A percentile compares a stretch with the other conserved stretches of the same genome.
Evolutionary conservation across 2,888 invertebrate species (phyloP).

Genomic region (Dromius quadrimaculatus): DNA sequence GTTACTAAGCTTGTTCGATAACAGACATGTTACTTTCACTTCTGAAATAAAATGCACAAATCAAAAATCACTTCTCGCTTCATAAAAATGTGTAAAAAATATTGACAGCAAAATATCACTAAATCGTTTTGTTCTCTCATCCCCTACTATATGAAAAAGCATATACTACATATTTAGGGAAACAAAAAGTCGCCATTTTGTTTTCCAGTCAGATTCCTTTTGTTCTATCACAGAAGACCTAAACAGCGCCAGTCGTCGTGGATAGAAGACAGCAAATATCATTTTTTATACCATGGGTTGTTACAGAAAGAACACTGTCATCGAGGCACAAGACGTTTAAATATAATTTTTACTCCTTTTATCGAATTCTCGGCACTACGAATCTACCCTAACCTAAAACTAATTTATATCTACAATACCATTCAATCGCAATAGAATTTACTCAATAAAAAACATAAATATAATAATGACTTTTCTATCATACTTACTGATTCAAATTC

Average conservation of each 20-base stretch:
- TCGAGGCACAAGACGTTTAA: conserved; percentile 49
- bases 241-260: conserved; percentile 36
- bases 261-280: conserved; percentile 26
- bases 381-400: background rate
- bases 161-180: conserved; percentile 30
- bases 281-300: conserved; percentile 6
- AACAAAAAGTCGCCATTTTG: conserved; percentile 36
- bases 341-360: conserved; percentile 22
- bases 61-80: conserved; percentile 34
- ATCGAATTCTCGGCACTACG: conserved; percentile 12
- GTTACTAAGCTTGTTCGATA: conserved; percentile 46
- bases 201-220: conserved; percentile 45
- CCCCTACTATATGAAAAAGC: conserved; percentile 32
- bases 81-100: conserved; percentile 50
- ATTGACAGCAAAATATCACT: conserved; percentile 52
- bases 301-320: conserved; percentile 45
- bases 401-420: conserved; percentile 25
- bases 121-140: conserved; percentile 37
- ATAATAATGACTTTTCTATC: conserved; percentile 2
- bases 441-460: background rate
- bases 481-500: background rate
- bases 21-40: conserved; percentile 43
- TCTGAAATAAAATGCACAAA: conserved; percentile 48
- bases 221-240: conserved; percentile 50
- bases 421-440: conserved; percentile 31